A percentile compares a stretch with the other conserved stretches of the same genome.
Evolutionary conservation across 2,797 vertebrate genomes (phyloP).

Genomic region (Zenarchopterus dispar): DNA sequence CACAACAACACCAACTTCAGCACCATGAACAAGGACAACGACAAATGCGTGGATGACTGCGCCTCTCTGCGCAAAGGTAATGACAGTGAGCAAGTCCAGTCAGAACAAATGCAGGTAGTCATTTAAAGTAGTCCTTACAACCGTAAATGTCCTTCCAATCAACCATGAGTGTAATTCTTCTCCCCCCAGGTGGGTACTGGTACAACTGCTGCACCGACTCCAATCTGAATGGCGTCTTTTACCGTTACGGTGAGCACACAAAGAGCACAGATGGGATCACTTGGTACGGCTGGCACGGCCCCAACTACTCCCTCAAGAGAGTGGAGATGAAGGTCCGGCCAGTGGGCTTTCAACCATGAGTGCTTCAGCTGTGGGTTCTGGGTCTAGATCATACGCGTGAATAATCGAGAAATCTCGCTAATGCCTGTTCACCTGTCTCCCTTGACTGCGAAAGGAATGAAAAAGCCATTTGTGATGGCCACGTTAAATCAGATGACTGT

Average conservation of each 20-base stretch:
- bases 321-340: slow-evolving; percentile 98
- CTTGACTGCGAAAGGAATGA: slow-evolving; percentile 47
- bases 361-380: slow-evolving; percentile 41
- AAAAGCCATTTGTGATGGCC: slow-evolving; percentile 56
- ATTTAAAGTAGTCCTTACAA: not conserved
- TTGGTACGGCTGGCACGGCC: slow-evolving; percentile 97
- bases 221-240: slow-evolving; percentile 93
- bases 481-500: slow-evolving; percentile 45
- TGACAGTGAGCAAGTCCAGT: slow-evolving; percentile 12
- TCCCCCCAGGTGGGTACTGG: slow-evolving; percentile 92
- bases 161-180: not conserved
- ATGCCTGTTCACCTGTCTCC: slow-evolving; percentile 52
- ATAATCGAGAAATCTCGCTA: slow-evolving; percentile 46
- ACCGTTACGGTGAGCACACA: slow-evolving; percentile 89
- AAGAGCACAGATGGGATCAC: slow-evolving; percentile 92
- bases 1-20: slow-evolving; percentile 99
- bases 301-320: slow-evolving; percentile 92
- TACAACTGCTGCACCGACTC: slow-evolving; percentile 99
- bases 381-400: slow-evolving; percentile 44
- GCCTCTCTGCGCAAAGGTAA: slow-evolving; percentile 92
- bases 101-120: not conserved
- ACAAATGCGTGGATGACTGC: slow-evolving; percentile 96
- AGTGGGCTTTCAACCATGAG: slow-evolving; percentile 86
- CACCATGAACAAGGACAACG: slow-evolving; percentile 96
- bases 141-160: not conserved